phyloP scores from a whole-genome alignment of 2,888 invertebrate genomes.

The Epirrhoe alternata region DNA sequence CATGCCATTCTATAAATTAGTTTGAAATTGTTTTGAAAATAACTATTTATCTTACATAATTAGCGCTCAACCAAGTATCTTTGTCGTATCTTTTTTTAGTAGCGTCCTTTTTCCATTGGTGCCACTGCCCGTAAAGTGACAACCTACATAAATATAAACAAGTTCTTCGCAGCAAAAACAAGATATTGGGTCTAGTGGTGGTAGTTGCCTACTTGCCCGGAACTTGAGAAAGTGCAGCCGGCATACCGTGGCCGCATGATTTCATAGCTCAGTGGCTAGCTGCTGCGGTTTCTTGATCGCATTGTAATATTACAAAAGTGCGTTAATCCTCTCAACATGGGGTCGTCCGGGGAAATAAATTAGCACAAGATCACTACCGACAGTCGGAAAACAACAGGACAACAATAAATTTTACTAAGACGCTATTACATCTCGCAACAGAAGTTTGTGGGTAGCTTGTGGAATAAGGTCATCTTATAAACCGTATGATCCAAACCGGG shows the following conservation, averaged over 20 bases:
- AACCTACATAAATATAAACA: constrained; percentile 4
- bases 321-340: constrained; percentile 26
- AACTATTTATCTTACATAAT: too few species aligned
- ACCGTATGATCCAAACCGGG: constrained; percentile 54
- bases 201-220: constrained; percentile 48
- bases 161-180: constrained; percentile 19
- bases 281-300: constrained; percentile 71
- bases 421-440: too few species aligned
- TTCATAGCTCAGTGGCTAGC: constrained; percentile 78
- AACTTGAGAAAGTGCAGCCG: constrained; percentile 76
- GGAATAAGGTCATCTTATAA: constrained; percentile 44
- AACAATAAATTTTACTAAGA: neutral
- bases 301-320: constrained; percentile 52
- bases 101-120: neutral
- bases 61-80: too few species aligned
- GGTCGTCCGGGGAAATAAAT: neutral
- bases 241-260: constrained; percentile 76
- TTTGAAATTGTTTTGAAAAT: too few species aligned
- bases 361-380: neutral
- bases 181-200: constrained; percentile 25
- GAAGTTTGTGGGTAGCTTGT: neutral
- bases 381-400: neutral
- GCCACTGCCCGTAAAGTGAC: neutral
- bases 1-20: too few species aligned
- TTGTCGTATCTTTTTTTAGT: too few species aligned